Evolutionary conservation across 2,113 vertebrate genomes (phyloP), one percentile per base, ranked within the genome.

Genomic region (Oriolus oriolus): DNA sequence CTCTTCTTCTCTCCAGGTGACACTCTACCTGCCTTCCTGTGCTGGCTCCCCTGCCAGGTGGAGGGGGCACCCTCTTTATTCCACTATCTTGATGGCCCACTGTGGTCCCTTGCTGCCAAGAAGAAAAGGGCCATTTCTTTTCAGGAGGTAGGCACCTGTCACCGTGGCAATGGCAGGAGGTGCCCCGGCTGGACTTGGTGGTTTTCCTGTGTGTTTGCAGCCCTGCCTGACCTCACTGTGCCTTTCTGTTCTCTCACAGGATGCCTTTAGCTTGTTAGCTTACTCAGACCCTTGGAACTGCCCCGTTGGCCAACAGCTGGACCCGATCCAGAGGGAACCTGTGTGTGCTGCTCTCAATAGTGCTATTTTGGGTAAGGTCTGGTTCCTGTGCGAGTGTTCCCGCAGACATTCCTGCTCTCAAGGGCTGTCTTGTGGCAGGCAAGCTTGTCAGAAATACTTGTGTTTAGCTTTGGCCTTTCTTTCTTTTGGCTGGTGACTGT

Each of bases 211-310:
- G 53, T 53, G 41, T 78, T 56, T 79, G 57, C 59, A 76, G 73
- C 68, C 33, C 4, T 78, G 52, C 66, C 7, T 89, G 79, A 56
- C 31, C 92, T 94, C 7, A 83, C 69, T 33, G 35, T 88, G 60
- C 87, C 73, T 87, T 60, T 96, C 41, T 90, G 54, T 59, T 97
- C 74, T 97, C 75, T 96, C 81, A 16, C 89, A 99, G 99, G 99
- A 99, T 30, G 99, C 99, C 4, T 99, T 99, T 96, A 99, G 99
- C 98, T 98, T 99, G 94, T 97, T 99, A 93, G 99, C 99, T 3
- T 99, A 99, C 95, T 99, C 99, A 9, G 99, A 99, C 91, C 99
- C 99, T 16, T 99, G 99, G 99, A 99, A 98, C 98, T 99, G 99
- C 98, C 99, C 99, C 1, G 99, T 99, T 22, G 99, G 99, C 54